Percentiles rank a stretch among this genome's conserved stretches.
Evolutionary conservation across 2,888 invertebrate species (phyloP).

Genomic region (Tetranychus piercei): DNA sequence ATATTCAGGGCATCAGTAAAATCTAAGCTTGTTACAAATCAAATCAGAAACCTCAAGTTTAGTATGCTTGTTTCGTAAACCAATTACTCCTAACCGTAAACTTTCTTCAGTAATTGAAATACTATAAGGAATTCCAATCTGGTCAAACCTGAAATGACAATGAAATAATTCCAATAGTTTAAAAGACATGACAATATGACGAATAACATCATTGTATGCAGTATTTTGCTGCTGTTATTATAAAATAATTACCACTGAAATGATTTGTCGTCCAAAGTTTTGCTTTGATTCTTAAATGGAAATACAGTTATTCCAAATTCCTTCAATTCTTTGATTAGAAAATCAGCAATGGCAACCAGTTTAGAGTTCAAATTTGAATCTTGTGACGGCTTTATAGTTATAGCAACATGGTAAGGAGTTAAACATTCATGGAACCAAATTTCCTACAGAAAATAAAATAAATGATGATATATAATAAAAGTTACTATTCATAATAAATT

Average conservation of each 20-base stretch:
- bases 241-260: background rate
- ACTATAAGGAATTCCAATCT: background rate
- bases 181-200: background rate
- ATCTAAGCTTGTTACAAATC: background rate
- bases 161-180: background rate
- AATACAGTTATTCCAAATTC: background rate
- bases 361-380: background rate
- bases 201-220: background rate
- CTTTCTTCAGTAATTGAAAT: background rate
- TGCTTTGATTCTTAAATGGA: background rate
- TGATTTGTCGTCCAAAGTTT: background rate
- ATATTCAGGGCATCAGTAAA: no score
- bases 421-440: background rate
- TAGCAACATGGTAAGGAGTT: background rate
- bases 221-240: background rate
- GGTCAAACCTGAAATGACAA: background rate
- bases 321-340: background rate
- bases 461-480: background rate
- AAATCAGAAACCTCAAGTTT: background rate
- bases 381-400: background rate
- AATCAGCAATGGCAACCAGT: background rate
- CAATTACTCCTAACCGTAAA: background rate
- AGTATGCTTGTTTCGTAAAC: background rate
- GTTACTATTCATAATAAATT: background rate
- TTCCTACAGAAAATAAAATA: background rate